A percentile compares a stretch with the other conserved stretches of the same genome.
These are phyloP conservation scores for Micronycteris hirsuta DNA, from an alignment of 2,113 vertebrate genomes.

Conservation along the genomic window DNA sequence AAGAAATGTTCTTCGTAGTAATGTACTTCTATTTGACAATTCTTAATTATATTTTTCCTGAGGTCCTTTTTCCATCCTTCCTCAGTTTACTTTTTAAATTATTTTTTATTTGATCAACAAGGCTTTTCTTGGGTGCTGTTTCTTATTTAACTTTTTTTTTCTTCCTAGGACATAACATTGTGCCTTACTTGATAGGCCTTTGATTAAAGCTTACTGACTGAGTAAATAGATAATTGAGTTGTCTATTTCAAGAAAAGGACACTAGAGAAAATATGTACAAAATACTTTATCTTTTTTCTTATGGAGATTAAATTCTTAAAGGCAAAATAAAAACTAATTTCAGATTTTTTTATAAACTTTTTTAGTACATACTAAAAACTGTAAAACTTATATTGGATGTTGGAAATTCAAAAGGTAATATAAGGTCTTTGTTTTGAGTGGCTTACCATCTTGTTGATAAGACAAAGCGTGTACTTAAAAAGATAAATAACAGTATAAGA, in stretches of 20 bases:
- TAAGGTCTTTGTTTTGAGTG: background rate
- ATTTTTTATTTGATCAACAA: background rate
- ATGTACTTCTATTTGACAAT: background rate
- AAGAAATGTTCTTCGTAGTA: background rate
- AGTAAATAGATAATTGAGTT: background rate
- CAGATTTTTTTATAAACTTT: constrained; percentile 4
- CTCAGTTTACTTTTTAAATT: background rate
- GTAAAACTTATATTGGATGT: background rate
- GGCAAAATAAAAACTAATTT: constrained; percentile 33
- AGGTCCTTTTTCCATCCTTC: background rate
- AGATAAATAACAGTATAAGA: background rate
- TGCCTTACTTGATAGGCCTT: background rate
- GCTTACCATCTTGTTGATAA: background rate
- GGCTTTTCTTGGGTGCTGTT: background rate
- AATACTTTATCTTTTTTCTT: background rate
- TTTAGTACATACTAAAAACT: background rate
- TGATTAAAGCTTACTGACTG: background rate
- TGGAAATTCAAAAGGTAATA: background rate
- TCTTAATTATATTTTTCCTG: background rate
- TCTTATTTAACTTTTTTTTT: background rate
- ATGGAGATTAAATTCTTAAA: background rate
- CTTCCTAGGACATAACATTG: background rate
- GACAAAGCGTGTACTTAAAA: background rate
- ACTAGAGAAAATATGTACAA: background rate
- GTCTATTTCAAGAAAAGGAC: background rate